Evolutionary conservation across 1,140 invertebrate genomes (phyloP).

Genomic region (Formica selysi): DNA sequence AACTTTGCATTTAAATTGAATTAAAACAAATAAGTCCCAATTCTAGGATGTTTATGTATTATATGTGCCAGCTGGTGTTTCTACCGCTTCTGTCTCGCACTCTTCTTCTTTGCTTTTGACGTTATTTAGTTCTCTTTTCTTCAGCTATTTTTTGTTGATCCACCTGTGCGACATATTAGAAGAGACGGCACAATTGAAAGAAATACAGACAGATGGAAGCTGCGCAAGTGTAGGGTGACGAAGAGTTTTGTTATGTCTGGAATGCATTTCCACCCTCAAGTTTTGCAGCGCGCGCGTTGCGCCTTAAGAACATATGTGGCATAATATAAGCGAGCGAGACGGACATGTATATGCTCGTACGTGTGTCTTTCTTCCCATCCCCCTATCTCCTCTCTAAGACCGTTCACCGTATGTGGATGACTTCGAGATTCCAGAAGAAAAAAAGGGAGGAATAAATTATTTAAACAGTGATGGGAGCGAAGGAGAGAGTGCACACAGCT

Average conservation of each 20-base stretch:
- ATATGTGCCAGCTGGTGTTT: conserved; percentile 36
- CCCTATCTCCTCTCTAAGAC: conserved; percentile 1
- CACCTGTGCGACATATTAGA: conserved; percentile 53
- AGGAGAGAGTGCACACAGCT: conserved; percentile 18
- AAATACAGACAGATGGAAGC: conserved; percentile 42
- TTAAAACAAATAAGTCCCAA: conserved; percentile 45
- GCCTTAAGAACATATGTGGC: conserved; percentile 59
- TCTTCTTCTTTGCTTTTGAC: not conserved
- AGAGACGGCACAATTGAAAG: conserved; percentile 54
- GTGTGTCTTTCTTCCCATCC: conserved; percentile 18
- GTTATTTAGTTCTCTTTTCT: conserved; percentile 15
- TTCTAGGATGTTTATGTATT: conserved; percentile 38
- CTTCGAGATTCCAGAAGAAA: conserved; percentile 20
- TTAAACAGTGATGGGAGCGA: conserved; percentile 33
- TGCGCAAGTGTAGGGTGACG: conserved; percentile 1
- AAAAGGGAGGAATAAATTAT: conserved; percentile 66
- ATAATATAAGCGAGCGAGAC: conserved; percentile 50
- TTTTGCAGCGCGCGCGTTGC: conserved; percentile 40
- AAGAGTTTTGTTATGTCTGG: conserved; percentile 48
- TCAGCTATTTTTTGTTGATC: conserved; percentile 49
- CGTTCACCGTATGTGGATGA: conserved; percentile 44
- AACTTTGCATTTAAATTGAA: conserved; percentile 27
- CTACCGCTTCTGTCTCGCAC: not conserved
- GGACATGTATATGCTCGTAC: conserved; percentile 11
- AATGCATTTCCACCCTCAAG: conserved; percentile 61